Conservation (phyloP, 1,140 invertebrate species). For the Drosophila athabasca region DNA sequence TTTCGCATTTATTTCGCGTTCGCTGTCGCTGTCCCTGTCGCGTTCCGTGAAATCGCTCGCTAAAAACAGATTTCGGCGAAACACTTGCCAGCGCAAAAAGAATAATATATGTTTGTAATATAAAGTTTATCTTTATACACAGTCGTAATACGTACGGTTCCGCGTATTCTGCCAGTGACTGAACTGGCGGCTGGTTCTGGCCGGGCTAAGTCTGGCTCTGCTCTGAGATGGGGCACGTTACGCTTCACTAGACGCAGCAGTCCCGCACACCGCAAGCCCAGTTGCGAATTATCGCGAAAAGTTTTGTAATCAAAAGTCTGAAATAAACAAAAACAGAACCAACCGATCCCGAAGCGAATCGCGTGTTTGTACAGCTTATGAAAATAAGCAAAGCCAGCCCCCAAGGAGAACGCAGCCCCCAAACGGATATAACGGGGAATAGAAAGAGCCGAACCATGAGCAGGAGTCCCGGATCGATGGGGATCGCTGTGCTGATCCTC, state of each 20-base stretch:
- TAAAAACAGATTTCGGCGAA: too few species aligned
- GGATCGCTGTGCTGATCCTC: constrained; percentile 37
- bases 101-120: too few species aligned
- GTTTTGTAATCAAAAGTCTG: background rate
- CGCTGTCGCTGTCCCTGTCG: too few species aligned
- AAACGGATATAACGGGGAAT: too few species aligned
- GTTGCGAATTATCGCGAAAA: too few species aligned
- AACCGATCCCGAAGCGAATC: constrained; percentile 16
- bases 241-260: constrained; percentile 37
- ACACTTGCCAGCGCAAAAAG: too few species aligned
- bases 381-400: constrained; percentile 22
- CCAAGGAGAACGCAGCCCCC: background rate
- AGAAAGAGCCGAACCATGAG: constrained; percentile 7
- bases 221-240: constrained; percentile 45
- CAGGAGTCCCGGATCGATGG: constrained; percentile 10
- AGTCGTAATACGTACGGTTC: too few species aligned
- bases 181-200: background rate
- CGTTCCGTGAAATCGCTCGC: too few species aligned
- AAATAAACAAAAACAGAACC: constrained; percentile 34
- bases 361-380: constrained; percentile 42
- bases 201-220: constrained; percentile 44
- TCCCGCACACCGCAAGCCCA: background rate
- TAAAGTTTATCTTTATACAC: too few species aligned
- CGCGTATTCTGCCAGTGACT: constrained; percentile 6
- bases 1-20: too few species aligned